phyloP scores from a whole-genome alignment of 1,140 invertebrate genomes.

The Onthophagus taurus region DNA sequence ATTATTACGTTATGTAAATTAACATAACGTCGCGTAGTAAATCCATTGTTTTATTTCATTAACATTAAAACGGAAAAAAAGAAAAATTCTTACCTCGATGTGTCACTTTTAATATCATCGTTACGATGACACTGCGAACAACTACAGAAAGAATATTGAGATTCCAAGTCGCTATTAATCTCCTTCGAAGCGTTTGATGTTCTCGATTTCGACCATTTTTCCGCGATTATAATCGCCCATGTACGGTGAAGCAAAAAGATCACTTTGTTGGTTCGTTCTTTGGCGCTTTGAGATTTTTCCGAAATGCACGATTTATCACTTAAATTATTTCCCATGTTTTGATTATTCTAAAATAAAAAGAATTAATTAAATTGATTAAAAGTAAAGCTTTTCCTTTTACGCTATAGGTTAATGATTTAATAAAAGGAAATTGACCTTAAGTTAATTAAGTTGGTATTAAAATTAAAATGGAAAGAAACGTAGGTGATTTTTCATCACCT shows the following conservation, averaged over 20 bases:
- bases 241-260: slow-evolving; percentile 28
- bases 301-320: slow-evolving; percentile 2
- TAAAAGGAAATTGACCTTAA: no score
- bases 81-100: no score
- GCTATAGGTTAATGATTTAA: no score
- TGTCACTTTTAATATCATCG: slow-evolving; percentile 28
- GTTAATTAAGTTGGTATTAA: no score
- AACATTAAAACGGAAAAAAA: no score
- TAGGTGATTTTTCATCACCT: no score
- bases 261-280: slow-evolving; percentile 19
- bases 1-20: no score
- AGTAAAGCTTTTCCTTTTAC: no score
- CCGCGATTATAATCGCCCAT: slow-evolving; percentile 27
- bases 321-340: slow-evolving; percentile 9
- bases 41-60: no score
- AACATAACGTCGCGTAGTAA: no score
- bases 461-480: no score
- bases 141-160: slow-evolving; percentile 31
- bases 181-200: slow-evolving; percentile 15
- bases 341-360: neutral
- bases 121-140: slow-evolving; percentile 30
- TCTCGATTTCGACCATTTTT: slow-evolving; percentile 21
- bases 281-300: neutral
- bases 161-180: slow-evolving; percentile 22
- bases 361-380: no score